Evolutionary conservation across 2,113 vertebrate species (phyloP).

Genomic region (Peucedramus taeniatus): DNA sequence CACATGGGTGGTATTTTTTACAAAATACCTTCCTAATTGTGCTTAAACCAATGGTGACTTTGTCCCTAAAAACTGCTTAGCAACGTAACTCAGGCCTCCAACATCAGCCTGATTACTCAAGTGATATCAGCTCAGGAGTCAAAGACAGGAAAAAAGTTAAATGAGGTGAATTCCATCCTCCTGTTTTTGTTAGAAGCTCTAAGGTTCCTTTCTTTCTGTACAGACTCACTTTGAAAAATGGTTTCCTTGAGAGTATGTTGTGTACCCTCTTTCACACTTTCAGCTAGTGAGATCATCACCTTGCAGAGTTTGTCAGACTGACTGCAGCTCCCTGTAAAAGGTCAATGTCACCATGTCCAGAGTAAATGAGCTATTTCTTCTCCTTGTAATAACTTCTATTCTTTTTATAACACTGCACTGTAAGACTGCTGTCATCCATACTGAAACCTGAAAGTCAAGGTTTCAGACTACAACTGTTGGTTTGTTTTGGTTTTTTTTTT

Average conservation of each 20-base stretch:
- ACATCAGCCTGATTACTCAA: neutral
- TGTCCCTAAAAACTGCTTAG: neutral
- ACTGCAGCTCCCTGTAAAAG: neutral
- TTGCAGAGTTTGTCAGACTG: neutral
- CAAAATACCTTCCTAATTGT: neutral
- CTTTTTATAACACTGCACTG: neutral
- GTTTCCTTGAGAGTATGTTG: neutral
- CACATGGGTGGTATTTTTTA: fast-evolving
- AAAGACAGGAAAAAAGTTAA: neutral
- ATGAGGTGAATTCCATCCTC: neutral
- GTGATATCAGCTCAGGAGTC: neutral
- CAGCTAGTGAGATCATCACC: neutral
- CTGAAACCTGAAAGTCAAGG: neutral
- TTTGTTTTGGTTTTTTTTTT: neutral
- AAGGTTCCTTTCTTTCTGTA: neutral
- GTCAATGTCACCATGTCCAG: neutral
- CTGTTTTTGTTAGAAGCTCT: neutral
- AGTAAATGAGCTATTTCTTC: neutral
- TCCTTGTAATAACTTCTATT: neutral
- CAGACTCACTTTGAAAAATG: neutral
- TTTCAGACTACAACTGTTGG: neutral
- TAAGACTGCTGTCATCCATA: neutral
- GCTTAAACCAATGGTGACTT: neutral
- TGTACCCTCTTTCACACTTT: neutral
- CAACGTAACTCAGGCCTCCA: neutral